Conservation (phyloP, 2,888 invertebrate species). For the Melangyna quadrimaculata region DNA sequence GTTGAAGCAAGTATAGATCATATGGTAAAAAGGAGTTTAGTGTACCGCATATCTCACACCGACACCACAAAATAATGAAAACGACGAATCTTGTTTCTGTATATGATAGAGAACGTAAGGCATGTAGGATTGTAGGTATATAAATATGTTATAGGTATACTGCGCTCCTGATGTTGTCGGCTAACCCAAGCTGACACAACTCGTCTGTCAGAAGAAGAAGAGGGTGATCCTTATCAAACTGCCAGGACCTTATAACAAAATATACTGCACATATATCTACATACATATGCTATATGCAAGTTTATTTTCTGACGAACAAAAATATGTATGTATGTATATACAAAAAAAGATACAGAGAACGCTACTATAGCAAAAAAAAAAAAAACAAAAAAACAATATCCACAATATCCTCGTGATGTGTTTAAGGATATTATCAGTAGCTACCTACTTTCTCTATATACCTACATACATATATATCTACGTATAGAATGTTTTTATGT, state of each 20-base stretch:
- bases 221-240: slow-evolving; percentile 63
- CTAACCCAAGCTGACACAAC: slow-evolving; percentile 65
- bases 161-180: slow-evolving; percentile 41
- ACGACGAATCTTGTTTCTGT: slow-evolving; percentile 24
- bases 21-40: slow-evolving; percentile 61
- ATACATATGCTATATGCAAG: not conserved
- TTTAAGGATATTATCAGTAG: not conserved
- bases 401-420: not conserved
- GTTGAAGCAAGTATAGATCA: slow-evolving; percentile 37
- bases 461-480: too few species aligned
- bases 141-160: not conserved
- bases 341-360: not conserved
- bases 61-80: not conserved
- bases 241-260: slow-evolving; percentile 32
- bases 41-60: not conserved
- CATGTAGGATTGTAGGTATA: too few species aligned
- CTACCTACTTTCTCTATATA: not conserved
- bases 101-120: not conserved
- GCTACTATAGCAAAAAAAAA: not conserved
- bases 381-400: not conserved
- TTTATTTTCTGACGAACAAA: slow-evolving; percentile 18
- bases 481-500: not conserved
- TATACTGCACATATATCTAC: slow-evolving; percentile 21
- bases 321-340: not conserved
- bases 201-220: slow-evolving; percentile 53